These are phyloP conservation scores for Willowsia nigromaculata DNA, from an alignment of 2,888 invertebrate species.

Conservation along the genomic window DNA sequence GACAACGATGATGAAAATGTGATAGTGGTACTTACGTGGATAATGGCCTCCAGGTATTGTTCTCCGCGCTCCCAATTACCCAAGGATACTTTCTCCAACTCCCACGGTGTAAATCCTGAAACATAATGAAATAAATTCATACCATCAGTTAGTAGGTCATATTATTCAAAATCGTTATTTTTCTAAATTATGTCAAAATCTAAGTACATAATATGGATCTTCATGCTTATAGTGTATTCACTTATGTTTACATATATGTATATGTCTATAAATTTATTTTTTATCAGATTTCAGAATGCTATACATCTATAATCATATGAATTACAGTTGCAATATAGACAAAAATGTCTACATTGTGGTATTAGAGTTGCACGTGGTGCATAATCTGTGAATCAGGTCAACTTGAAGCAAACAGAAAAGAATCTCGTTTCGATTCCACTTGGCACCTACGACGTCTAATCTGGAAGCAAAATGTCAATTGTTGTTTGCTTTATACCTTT, in stretches of 20 bases:
- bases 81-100: constrained; percentile 83
- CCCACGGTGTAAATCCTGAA: constrained; percentile 83
- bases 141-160: not conserved
- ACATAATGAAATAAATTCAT: not conserved
- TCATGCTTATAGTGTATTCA: too few species aligned
- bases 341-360: not conserved
- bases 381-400: not conserved
- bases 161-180: too few species aligned
- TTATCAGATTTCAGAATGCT: too few species aligned
- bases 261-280: too few species aligned
- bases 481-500: not conserved
- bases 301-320: not conserved
- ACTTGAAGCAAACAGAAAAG: not conserved
- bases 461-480: not conserved
- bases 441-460: not conserved
- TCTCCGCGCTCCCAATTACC: constrained; percentile 90
- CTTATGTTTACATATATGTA: too few species aligned
- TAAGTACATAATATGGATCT: too few species aligned
- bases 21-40: constrained; percentile 82
- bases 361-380: not conserved
- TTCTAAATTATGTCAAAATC: too few species aligned
- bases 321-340: not conserved
- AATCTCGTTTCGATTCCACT: not conserved
- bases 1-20: not conserved
- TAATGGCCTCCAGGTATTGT: constrained; percentile 85